These are phyloP conservation scores for Pavo muticus DNA, from an alignment of 2,113 vertebrate species.

Conservation along the genomic window DNA sequence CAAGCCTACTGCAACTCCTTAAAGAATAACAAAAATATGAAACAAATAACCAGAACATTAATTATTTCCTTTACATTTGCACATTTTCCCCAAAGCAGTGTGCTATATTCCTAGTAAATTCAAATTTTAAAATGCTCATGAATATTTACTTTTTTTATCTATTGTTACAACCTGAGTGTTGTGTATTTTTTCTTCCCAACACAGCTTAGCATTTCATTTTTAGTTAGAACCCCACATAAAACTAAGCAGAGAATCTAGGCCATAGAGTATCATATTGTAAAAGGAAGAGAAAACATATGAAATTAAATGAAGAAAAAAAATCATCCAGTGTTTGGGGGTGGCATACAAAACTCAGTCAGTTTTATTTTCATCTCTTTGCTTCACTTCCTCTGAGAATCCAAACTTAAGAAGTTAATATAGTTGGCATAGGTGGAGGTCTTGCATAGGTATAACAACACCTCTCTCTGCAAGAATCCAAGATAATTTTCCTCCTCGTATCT, in stretches of 20 bases:
- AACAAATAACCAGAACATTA: conserved; percentile 17
- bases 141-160: conserved; percentile 34
- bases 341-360: background rate
- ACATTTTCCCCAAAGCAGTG: conserved; percentile 3
- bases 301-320: background rate
- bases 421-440: fast-evolving
- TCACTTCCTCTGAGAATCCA: background rate
- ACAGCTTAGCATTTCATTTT: background rate
- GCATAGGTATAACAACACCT: background rate
- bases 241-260: background rate
- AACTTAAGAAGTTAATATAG: background rate
- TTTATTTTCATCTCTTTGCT: background rate
- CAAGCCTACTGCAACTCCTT: background rate
- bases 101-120: conserved; percentile 36
- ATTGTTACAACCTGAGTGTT: background rate
- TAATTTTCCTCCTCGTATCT: background rate
- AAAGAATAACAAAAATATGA: background rate
- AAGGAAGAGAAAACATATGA: background rate
- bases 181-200: background rate
- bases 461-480: background rate
- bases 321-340: fast-evolving
- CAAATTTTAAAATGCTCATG: conserved; percentile 49
- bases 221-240: background rate
- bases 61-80: conserved; percentile 23
- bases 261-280: background rate